Percentiles rank a stretch among this genome's conserved stretches.
Conservation (phyloP, 2,888 invertebrate species). For the Dorcus parallelipipedus region DNA sequence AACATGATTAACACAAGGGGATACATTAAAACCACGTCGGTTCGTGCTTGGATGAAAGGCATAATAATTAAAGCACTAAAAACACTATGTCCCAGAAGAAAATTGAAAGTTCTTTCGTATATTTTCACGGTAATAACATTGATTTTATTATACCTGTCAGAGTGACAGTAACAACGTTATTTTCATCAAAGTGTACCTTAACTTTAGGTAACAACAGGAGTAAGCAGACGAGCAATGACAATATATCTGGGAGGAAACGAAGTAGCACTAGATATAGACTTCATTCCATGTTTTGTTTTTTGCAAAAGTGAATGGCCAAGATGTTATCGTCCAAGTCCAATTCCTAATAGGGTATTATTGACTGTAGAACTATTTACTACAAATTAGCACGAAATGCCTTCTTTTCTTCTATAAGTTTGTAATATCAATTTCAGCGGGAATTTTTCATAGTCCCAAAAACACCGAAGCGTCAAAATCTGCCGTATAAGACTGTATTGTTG, state of each 20-base stretch:
- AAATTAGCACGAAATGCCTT: neutral
- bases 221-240: constrained; percentile 47
- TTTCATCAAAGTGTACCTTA: neutral
- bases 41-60: constrained; percentile 56
- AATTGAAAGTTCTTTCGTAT: too few relatives aligned
- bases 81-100: constrained; percentile 18
- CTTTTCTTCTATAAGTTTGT: neutral
- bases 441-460: constrained; percentile 57
- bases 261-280: constrained; percentile 40
- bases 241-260: constrained; percentile 34
- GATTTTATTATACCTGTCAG: too few relatives aligned
- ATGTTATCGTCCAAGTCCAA: constrained; percentile 29
- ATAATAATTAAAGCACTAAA: constrained; percentile 50
- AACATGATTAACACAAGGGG: constrained; percentile 43
- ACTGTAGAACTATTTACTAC: neutral
- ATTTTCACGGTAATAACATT: too few relatives aligned
- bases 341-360: constrained; percentile 27
- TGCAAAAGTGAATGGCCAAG: constrained; percentile 35
- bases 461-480: constrained; percentile 34
- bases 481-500: constrained; percentile 36
- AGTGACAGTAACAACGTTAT: too few relatives aligned
- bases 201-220: constrained; percentile 43
- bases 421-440: constrained; percentile 24
- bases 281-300: constrained; percentile 42
- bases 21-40: constrained; percentile 48